Conservation (phyloP, 2,113 vertebrate species). For the Orycteropus afer region DNA sequence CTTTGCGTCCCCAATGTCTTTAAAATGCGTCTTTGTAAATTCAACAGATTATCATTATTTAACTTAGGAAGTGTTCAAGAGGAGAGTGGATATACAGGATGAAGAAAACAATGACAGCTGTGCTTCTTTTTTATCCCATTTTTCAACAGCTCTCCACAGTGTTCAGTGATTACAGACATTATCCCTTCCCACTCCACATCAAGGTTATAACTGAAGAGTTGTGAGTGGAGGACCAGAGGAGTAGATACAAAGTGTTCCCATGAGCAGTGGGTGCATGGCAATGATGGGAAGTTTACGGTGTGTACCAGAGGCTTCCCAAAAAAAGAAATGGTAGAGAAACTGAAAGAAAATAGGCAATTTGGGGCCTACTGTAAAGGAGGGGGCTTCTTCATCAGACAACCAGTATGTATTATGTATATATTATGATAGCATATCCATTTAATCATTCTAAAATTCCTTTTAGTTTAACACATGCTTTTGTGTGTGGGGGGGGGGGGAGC, state of each 20-base stretch:
- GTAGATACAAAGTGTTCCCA: neutral
- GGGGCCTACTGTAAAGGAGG: neutral
- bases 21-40: conserved; percentile 52
- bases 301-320: neutral
- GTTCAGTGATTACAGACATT: neutral
- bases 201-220: conserved; percentile 13
- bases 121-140: neutral
- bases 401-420: neutral
- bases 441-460: conserved; percentile 23
- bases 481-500: neutral
- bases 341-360: conserved; percentile 28
- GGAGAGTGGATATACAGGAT: neutral
- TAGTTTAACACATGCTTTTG: conserved; percentile 13
- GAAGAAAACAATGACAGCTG: conserved; percentile 38
- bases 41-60: conserved; percentile 49
- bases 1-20: neutral
- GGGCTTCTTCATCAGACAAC: conserved; percentile 25
- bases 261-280: neutral
- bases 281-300: neutral
- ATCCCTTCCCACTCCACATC: neutral
- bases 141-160: neutral
- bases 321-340: neutral
- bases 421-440: neutral
- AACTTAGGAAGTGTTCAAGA: conserved; percentile 42
- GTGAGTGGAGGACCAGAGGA: neutral